Conservation (phyloP, 2,797 vertebrate species). For the Lepilemur ruficaudatus region DNA sequence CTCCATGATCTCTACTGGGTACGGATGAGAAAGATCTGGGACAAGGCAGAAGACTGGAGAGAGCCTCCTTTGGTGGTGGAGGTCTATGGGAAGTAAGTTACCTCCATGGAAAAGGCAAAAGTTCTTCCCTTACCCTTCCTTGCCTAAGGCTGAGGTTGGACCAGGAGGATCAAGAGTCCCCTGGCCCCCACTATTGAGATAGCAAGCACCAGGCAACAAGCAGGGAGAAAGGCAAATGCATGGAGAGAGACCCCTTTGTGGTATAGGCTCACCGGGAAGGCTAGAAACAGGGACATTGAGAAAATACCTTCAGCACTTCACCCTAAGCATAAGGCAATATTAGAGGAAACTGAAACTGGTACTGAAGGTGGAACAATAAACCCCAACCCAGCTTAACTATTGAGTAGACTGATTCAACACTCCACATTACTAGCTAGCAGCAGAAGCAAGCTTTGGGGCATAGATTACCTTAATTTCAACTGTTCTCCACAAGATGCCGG, state of each 20-base stretch:
- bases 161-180: background rate
- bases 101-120: background rate
- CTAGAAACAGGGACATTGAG: background rate
- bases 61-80: background rate
- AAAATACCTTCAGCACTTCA: background rate
- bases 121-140: background rate
- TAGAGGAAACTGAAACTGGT: background rate
- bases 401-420: background rate
- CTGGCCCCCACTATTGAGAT: background rate
- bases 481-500: background rate
- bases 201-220: background rate
- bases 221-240: background rate
- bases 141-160: background rate
- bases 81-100: background rate
- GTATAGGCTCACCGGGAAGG: background rate
- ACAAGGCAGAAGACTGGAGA: background rate
- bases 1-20: background rate
- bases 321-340: background rate
- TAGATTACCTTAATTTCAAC: background rate
- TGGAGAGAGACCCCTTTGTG: background rate
- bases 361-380: background rate
- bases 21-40: background rate
- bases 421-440: background rate
- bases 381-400: background rate
- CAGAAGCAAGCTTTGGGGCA: background rate